Base-by-base conservation (phyloP, 2,888 invertebrate species). In the Steinernema carpocapsae region DNA sequence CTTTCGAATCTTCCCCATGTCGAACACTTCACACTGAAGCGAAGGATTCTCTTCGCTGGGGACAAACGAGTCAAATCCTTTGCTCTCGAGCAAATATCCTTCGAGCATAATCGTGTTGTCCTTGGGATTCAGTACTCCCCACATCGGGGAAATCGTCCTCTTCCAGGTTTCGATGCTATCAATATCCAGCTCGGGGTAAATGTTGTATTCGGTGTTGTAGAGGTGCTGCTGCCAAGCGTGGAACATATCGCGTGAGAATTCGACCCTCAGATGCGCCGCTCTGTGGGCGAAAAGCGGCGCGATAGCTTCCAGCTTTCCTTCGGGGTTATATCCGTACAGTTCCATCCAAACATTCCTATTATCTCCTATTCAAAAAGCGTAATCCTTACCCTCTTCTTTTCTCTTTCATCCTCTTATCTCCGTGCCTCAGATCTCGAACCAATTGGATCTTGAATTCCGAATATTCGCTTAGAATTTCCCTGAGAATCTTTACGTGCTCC, bases 181-280 rank as follows among this genome's bases (percentile, higher is more conserved):
- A 4, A 29, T 7, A 1, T 32, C 29, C 64, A 64, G 26, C 1
- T 6, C 4, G 1, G 29, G 64, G 14, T 64, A 14, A 3, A 48
- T 14, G 4, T 32, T 17, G 32, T 64, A 64, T 1, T 12, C 17
- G 29, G 64, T 32, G 17, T 26, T 12, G 32, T 32, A 64, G 17
- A 1, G 1, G 29, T 1, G 17, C 6, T 17, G 17, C 12, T 64
- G 26, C 17, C 14, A 17, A 1, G 29, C 64, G 19, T n/a, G 29
- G 26, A 32, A 22, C 17, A 37, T 4, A n/a, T 64, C 64, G 3
- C 29, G 1, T 3, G 24, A 1, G 64, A 32, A 64, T 14, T n/a
- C 32, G 17, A 64, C 64, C 29, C 64, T 29, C 10, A 64, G 64
- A 64, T 64, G 26, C 10, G 29, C 37, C 14, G 64, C 64, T 64